Conservation (phyloP, 1,140 invertebrate genomes). For the Drosophila subpulchrella region DNA sequence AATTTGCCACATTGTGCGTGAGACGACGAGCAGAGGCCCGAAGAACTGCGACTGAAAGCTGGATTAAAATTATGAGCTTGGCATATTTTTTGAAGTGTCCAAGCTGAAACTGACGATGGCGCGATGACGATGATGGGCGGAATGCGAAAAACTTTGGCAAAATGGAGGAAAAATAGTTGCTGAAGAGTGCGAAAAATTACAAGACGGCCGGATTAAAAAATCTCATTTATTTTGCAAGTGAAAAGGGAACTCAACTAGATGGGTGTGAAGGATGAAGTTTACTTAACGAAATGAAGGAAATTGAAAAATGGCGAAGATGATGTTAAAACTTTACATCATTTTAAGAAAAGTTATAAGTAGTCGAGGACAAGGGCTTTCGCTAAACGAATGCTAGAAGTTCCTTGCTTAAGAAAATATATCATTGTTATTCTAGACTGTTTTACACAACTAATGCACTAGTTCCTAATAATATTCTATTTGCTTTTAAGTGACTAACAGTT, state of each 20-base stretch:
- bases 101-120: conserved; percentile 52
- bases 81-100: conserved; percentile 78
- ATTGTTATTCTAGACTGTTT: no score
- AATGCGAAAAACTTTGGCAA: conserved; percentile 38
- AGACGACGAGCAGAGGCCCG: not conserved
- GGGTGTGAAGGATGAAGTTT: conserved; percentile 28
- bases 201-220: conserved; percentile 47
- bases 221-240: conserved; percentile 42
- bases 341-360: not conserved
- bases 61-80: conserved; percentile 81
- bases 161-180: conserved; percentile 47
- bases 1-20: conserved; percentile 80
- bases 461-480: not conserved
- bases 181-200: conserved; percentile 44
- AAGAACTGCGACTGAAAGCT: conserved; percentile 47
- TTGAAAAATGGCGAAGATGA: conserved; percentile 13
- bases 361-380: not conserved
- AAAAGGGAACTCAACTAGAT: conserved; percentile 6
- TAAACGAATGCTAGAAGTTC: not conserved
- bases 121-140: conserved; percentile 22
- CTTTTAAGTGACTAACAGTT: no score
- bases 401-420: no score
- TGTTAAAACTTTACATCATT: conserved; percentile 28
- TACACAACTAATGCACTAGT: no score
- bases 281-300: conserved; percentile 28